phyloP scores from a whole-genome alignment of 2,113 vertebrate genomes.

The Sinocyclocheilus maitianheensis region DNA sequence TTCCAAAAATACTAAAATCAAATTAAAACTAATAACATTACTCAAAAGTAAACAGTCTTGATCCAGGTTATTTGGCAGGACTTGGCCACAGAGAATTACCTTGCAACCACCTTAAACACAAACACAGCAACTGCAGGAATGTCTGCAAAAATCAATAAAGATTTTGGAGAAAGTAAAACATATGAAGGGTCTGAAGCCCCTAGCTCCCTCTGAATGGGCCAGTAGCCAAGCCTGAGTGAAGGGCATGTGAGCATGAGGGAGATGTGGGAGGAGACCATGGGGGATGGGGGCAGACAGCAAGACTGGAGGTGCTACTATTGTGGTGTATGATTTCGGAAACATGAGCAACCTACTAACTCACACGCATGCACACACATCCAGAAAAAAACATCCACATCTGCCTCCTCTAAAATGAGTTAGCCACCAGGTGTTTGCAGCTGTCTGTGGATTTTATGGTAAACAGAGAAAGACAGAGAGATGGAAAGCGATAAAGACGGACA shows the following conservation, averaged over 20 bases:
- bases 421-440: constrained; percentile 78
- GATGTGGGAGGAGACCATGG: constrained; percentile 43
- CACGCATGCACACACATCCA: constrained; percentile 55
- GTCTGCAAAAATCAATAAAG: constrained; percentile 50
- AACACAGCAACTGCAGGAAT: constrained; percentile 15
- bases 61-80: neutral
- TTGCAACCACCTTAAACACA: constrained; percentile 12
- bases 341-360: constrained; percentile 55
- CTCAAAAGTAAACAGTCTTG: neutral
- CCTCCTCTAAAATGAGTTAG: constrained; percentile 52
- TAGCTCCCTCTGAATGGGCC: constrained; percentile 41
- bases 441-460: constrained; percentile 53
- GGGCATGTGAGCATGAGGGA: constrained; percentile 46
- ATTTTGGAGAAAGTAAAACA: constrained; percentile 54
- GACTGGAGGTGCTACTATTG: constrained; percentile 63
- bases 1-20: neutral
- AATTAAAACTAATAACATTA: neutral
- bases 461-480: constrained; percentile 31
- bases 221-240: constrained; percentile 45
- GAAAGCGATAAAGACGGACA: constrained; percentile 18
- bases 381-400: constrained; percentile 55
- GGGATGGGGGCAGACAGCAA: constrained; percentile 34
- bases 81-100: neutral
- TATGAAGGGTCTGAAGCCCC: constrained; percentile 62
- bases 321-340: constrained; percentile 73